These are phyloP conservation scores for Tokudaia muenninki DNA, from an alignment of 2,797 vertebrate genomes.

Conservation along the genomic window DNA sequence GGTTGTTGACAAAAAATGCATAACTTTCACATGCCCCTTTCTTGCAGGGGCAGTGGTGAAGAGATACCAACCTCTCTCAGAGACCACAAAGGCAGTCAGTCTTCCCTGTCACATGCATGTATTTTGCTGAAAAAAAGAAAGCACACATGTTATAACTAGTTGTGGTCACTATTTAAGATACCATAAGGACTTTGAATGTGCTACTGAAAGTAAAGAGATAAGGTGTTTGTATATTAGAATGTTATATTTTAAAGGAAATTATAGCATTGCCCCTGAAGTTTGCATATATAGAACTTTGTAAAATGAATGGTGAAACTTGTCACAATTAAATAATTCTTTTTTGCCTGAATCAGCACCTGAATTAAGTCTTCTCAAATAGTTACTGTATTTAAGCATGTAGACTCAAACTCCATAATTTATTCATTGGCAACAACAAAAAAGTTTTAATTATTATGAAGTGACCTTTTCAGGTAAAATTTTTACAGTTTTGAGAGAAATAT, in stretches of 20 bases:
- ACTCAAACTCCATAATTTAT: neutral
- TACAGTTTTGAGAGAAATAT: constrained; percentile 36
- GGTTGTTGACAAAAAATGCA: constrained; percentile 1
- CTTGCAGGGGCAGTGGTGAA: neutral
- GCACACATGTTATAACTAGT: neutral
- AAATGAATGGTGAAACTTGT: neutral
- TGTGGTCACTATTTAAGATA: neutral
- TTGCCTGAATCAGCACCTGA: neutral
- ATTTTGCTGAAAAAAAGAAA: neutral
- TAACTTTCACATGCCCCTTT: neutral
- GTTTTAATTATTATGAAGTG: constrained; percentile 4
- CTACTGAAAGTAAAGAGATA: neutral
- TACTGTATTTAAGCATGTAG: constrained; percentile 16
- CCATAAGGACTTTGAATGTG: neutral
- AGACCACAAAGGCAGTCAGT: neutral
- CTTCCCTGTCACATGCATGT: neutral
- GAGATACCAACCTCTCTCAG: neutral
- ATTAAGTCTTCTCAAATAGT: constrained; percentile 12
- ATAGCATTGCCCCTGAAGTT: neutral
- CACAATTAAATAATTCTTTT: neutral
- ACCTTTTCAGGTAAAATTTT: neutral
- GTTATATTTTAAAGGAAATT: neutral
- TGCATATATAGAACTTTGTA: neutral
- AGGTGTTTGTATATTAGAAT: neutral
- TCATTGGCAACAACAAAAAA: constrained; percentile 25